Base-by-base conservation (phyloP, 53 echinoderm and acorn worm species). In the Stichopus horrens region DNA sequence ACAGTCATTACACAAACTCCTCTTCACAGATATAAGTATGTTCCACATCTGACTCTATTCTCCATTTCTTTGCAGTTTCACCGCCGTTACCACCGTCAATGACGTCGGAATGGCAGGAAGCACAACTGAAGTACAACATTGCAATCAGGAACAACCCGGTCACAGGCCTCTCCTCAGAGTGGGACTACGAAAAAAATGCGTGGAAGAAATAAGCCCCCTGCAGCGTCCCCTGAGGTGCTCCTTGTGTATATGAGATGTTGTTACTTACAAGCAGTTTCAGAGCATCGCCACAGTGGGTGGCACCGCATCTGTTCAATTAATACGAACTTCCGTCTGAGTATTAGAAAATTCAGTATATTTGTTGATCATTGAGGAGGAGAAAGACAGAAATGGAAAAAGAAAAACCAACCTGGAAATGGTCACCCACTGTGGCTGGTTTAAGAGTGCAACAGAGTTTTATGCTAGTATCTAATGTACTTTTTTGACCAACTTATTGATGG, bases 111-210 rank as follows among this genome's bases (percentile, higher is more conserved):
- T 98, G 99, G 99, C 99, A 98, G 76, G 90, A 96, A 63, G 95
- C 88, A 20, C 88, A 92, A 55, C 78, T 91, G 86, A 95, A 92
- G 75, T 96, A 96, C 93, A 91, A 91, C 76, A 98, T 98, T n/a
- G 92, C 92, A 68, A 98, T 98, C 89, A 89, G 96, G 80, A 98
- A 98, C 73, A 90, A 91, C 51, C 96, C 99, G 6, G 88, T 98
- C 88, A 94, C 95, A n/a, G 96, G 95, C 74, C 59, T 92, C 54
- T 73, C 96, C 6, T 98, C 99, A 87, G 74, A 95, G 78, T 98
- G 94, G 96, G 96, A 98, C 89, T 98, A 98, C 91, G 96, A 96
- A 76, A 98, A 98, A 91, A 92, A 98, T 79, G 93, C 93, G 51
- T 98, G 99, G 99, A 96, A 96, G 88, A 94, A 96, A 92, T 96